Evolutionary conservation across 1,140 invertebrate genomes (phyloP), one percentile per base, ranked within the genome.

Genomic region (Oncopeltus fasciatus): DNA sequence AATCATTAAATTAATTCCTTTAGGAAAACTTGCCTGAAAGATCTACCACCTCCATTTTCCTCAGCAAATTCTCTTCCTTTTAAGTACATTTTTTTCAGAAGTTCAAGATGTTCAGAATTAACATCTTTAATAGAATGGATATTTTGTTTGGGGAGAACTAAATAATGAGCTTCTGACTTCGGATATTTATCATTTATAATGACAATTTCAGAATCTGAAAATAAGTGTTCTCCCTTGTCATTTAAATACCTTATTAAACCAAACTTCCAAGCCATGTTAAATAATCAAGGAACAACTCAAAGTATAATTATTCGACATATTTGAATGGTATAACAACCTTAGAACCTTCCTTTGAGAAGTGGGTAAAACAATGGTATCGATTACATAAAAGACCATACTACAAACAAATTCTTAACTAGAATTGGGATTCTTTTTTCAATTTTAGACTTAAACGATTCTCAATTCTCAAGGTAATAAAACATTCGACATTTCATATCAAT

Each of bases 171-270:
- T 69, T 77, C 76, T 1, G 86, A 82, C 75, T 90, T 90, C 1
- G 87, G 86, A 75, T 82, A 91, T 72, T 83, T 85, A 68, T 91
- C 87, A 67, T 77, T 80, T 60, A 90, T 88, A 1, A 87, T 79
- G 61, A 83, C 81, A 28, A 86, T 68, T 65, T 76, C 70, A 59
- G 89, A 80, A 66, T 88, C 84, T 65, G 81, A 74, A 70, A 81
- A 80, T 9, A 90, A 76, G 62, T 80, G 73, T 14, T 74, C 72
- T 33, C 81, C 72, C 0, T 86, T 82, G 72, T 93, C 83, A 63
- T 86, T 77, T 78, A 92, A 87, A 0, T 83, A 76, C 47, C 78
- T 74, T 8, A 87, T 61, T 28, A 93, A 73, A 11, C 80, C 82
- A 59, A 59, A 62, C 49, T 60, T 61, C 65, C 65, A 66, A 33